Percentiles rank a stretch among this genome's conserved stretches.
phyloP scores from a whole-genome alignment of 2,888 invertebrate species.

The Acleris emargana region DNA sequence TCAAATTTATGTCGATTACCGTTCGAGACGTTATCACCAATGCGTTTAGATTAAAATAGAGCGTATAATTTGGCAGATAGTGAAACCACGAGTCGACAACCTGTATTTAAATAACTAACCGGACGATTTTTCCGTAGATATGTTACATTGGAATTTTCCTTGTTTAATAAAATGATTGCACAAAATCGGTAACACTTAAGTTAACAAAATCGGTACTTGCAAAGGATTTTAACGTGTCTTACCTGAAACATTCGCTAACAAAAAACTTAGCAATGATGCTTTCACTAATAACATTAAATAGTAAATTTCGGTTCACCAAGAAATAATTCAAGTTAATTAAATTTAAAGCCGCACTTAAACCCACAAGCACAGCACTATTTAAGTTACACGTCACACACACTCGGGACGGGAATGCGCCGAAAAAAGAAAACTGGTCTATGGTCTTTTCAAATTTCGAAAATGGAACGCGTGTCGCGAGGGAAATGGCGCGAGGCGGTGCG shows the following conservation, averaged over 20 bases:
- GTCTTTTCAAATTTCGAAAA: slow-evolving; percentile 47
- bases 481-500: slow-evolving; percentile 61
- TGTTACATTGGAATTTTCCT: slow-evolving; percentile 24
- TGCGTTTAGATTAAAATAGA: slow-evolving; percentile 37
- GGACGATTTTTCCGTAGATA: slow-evolving; percentile 20
- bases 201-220: too few species aligned
- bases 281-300: slow-evolving; percentile 6
- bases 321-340: neutral
- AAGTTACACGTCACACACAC: slow-evolving; percentile 32
- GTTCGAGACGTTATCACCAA: slow-evolving; percentile 31
- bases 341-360: slow-evolving; percentile 16
- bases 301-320: slow-evolving; percentile 10
- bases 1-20: slow-evolving; percentile 34
- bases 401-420: slow-evolving; percentile 32
- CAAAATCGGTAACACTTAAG: too few species aligned
- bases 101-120: slow-evolving; percentile 32
- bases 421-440: slow-evolving; percentile 40
- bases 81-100: slow-evolving; percentile 34
- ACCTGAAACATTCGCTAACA: too few species aligned
- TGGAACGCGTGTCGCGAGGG: slow-evolving; percentile 50
- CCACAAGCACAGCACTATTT: slow-evolving; percentile 35
- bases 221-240: too few species aligned
- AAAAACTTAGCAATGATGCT: neutral
- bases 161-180: neutral
- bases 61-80: slow-evolving; percentile 37